Evolutionary conservation across 2,888 invertebrate species (phyloP).

Genomic region (Geotrupes spiniger): DNA sequence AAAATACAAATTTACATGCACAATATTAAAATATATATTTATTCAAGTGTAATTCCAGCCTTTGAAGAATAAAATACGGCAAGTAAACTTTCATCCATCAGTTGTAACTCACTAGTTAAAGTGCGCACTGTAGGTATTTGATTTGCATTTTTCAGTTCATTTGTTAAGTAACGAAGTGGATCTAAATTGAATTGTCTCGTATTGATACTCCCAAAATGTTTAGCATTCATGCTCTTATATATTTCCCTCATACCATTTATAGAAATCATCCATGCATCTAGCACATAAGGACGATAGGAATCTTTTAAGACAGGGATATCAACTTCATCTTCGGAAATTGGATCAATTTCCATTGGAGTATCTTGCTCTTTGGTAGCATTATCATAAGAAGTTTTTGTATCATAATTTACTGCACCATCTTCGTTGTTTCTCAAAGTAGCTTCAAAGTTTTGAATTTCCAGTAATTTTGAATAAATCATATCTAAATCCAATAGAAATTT

Average conservation of each 20-base stretch:
- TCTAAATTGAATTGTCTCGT: conserved; percentile 14
- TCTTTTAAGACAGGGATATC: too few species aligned
- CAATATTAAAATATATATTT: too few species aligned
- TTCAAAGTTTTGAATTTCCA: too few species aligned
- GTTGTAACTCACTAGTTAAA: not conserved
- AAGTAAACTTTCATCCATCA: not conserved
- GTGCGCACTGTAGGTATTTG: not conserved
- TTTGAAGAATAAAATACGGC: not conserved
- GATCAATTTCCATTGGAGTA: too few species aligned
- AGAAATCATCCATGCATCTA: conserved; percentile 16
- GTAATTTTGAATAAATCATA: too few species aligned
- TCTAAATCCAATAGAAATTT: too few species aligned
- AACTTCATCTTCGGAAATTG: too few species aligned
- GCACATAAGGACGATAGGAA: conserved; percentile 8
- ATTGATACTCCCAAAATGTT: conserved; percentile 6
- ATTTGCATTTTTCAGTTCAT: not conserved
- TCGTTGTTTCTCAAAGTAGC: too few species aligned
- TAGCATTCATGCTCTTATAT: conserved; percentile 8
- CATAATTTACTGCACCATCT: too few species aligned
- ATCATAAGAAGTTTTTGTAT: too few species aligned
- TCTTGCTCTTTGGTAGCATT: too few species aligned
- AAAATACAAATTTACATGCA: too few species aligned
- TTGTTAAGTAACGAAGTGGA: not conserved
- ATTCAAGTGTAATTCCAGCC: not conserved
- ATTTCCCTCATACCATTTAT: conserved; percentile 16